Base-by-base conservation (phyloP, 1,140 invertebrate species). In the Elymnias hypermnestra region DNA sequence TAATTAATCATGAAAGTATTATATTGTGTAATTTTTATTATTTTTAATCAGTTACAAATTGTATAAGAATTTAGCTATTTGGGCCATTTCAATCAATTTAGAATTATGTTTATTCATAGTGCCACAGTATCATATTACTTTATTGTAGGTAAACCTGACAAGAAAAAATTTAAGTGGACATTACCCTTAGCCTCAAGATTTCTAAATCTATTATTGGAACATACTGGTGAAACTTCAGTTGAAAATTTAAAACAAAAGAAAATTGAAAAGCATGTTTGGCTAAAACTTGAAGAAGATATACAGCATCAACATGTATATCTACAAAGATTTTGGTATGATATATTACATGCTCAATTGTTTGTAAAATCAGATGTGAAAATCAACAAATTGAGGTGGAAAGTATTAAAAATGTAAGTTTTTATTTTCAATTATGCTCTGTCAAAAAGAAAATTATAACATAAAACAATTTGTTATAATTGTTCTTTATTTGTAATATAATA, bases 271-370 rank as follows among this genome's bases (percentile, higher is more conserved):
- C 55, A 54, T 33, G 54, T 77, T 29, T 82, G 74, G 74, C 28
- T 63, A 9, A 66, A 65, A 49, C 17, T 82, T 3, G 60, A 64
- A 53, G 31, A 63, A 5, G 64, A 73, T 31, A 68, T 78, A 54
- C 56, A 63, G n/a, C 66, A 75, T 3, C 15, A 62, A n/a, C 59
- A 64, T 49, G 15, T 47, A 15, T 51, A 62, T 41, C 56, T 82
- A 44, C 59, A 70, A 47, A 41, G 15, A 9, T 76, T 75, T 60
- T 82, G 77, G 77, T 54, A 64, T 21, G 22, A 29, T 10, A 49
- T 25, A 38, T 51, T 82, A 8, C 72, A 82, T 69, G 58, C 64
- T 5, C 77, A 78, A 49, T 8, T 82, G 7, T 82, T 73, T 65
- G 61, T 72, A 3, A 64, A 72, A 53, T 38, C 40, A 12, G 56